Conservation (phyloP, 1,140 invertebrate genomes). For the Leptopilina clavipes region DNA sequence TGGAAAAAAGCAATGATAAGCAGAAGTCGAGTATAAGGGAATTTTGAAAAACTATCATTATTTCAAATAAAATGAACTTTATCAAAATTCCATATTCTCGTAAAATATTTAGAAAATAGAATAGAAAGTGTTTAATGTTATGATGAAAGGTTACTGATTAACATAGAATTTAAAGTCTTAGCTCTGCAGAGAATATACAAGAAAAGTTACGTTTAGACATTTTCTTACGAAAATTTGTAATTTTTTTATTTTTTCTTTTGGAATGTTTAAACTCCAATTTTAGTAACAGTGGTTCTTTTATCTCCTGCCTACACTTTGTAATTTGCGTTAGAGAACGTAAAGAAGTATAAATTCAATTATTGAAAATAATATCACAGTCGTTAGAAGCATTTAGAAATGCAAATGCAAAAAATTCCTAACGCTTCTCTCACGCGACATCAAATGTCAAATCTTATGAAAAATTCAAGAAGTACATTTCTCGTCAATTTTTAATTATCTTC, state of each 20-base stretch:
- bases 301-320: not conserved
- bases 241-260: not conserved
- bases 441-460: not conserved
- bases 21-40: not conserved
- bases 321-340: slow-evolving; percentile 23
- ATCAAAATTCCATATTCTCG: not conserved
- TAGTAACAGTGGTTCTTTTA: not conserved
- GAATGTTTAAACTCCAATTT: slow-evolving; percentile 18
- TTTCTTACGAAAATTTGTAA: not conserved
- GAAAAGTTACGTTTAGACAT: slow-evolving; percentile 8
- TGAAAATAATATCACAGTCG: slow-evolving; percentile 34
- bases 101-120: not conserved
- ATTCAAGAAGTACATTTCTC: not conserved
- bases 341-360: slow-evolving; percentile 12
- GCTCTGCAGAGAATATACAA: slow-evolving; percentile 30
- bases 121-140: slow-evolving; percentile 14
- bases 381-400: slow-evolving; percentile 30
- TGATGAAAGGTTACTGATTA: slow-evolving; percentile 19
- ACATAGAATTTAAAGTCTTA: slow-evolving; percentile 21
- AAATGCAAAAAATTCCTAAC: slow-evolving; percentile 22
- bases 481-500: not conserved
- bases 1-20: not conserved
- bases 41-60: not conserved
- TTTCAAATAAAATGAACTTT: not conserved
- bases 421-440: slow-evolving; percentile 28